phyloP scores from a whole-genome alignment of 2,113 vertebrate species.

The Chloebia gouldiae region DNA sequence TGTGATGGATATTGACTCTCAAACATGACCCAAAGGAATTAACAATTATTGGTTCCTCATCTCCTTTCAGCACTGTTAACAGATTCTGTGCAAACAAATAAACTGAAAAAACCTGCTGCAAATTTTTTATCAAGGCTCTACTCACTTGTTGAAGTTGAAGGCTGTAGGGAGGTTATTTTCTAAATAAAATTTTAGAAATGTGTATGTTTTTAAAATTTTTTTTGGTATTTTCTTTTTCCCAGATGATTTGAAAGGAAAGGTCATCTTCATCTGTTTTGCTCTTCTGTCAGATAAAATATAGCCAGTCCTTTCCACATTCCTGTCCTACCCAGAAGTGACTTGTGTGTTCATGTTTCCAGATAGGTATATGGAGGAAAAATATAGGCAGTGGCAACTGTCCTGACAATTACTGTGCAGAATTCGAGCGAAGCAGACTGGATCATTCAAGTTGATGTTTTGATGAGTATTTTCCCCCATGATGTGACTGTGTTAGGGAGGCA shows the following conservation, averaged over 20 bases:
- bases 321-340: background rate
- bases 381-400: background rate
- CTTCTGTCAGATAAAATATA: background rate
- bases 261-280: background rate
- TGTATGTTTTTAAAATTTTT: background rate
- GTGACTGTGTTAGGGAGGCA: background rate
- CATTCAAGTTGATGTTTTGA: background rate
- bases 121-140: background rate
- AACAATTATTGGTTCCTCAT: background rate
- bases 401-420: background rate
- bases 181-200: background rate
- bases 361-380: background rate
- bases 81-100: background rate
- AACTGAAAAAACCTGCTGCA: background rate
- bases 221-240: background rate
- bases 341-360: background rate
- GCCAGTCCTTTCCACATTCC: background rate
- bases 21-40: background rate
- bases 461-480: background rate
- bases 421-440: background rate
- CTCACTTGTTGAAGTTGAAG: background rate
- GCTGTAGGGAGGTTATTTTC: background rate
- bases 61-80: background rate
- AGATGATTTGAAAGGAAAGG: background rate
- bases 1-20: background rate